These are phyloP conservation scores for Austrolebias charrua DNA, from an alignment of 2,797 vertebrate species.

Conservation along the genomic window DNA sequence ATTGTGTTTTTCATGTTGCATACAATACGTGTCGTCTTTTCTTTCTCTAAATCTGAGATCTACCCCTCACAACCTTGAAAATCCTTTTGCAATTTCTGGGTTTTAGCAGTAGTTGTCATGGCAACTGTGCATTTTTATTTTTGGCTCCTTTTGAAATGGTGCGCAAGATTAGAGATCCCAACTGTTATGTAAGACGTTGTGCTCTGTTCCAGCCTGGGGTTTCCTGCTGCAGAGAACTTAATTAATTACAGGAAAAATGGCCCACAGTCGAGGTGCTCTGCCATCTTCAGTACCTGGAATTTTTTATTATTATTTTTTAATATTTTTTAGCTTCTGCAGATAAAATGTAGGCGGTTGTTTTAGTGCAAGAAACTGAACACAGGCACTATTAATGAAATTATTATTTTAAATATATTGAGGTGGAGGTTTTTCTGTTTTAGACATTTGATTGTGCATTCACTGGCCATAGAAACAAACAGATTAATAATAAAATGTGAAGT, in stretches of 20 bases:
- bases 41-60: conserved; percentile 41
- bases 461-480: not conserved
- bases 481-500: not conserved
- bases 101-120: conserved; percentile 78
- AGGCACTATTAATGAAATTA: conserved; percentile 25
- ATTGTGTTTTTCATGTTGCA: conserved; percentile 37
- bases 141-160: conserved; percentile 74
- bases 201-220: conserved; percentile 74
- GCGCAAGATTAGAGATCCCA: conserved; percentile 72
- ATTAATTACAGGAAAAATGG: conserved; percentile 63
- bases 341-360: conserved; percentile 30
- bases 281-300: conserved; percentile 28
- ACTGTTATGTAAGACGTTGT: conserved; percentile 76
- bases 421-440: not conserved
- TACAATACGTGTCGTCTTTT: conserved; percentile 30
- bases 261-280: conserved; percentile 28
- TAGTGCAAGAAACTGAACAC: conserved; percentile 20
- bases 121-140: conserved; percentile 80
- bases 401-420: conserved; percentile 19
- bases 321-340: not conserved
- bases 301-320: conserved; percentile 20
- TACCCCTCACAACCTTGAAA: conserved; percentile 74
- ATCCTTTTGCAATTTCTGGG: conserved; percentile 70
- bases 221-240: conserved; percentile 71
- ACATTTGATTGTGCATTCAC: not conserved